A percentile compares a stretch with the other conserved stretches of the same genome.
Conservation (phyloP, 2,113 vertebrate genomes). For the Laterallus jamaicensis region DNA sequence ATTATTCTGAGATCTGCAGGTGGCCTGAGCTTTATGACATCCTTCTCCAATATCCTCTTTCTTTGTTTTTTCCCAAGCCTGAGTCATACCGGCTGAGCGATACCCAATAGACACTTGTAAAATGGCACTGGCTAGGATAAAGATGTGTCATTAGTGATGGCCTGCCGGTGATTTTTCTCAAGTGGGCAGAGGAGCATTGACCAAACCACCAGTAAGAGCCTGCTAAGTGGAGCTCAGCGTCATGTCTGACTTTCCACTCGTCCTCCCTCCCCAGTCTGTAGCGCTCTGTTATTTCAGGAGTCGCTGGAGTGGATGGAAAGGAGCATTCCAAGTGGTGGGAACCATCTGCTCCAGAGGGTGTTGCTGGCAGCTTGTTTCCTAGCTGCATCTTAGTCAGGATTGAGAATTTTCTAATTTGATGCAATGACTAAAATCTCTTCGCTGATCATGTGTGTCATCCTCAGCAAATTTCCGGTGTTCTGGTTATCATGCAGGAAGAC, state of each 20-base stretch:
- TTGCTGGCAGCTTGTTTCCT: constrained; percentile 66
- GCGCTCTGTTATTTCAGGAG: constrained; percentile 66
- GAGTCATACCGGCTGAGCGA: background rate
- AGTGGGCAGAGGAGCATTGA: constrained; percentile 8
- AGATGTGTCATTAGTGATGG: background rate
- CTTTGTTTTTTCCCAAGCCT: background rate
- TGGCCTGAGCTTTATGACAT: background rate
- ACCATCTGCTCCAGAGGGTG: constrained; percentile 71
- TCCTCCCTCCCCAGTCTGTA: constrained; percentile 23
- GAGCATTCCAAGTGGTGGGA: constrained; percentile 67
- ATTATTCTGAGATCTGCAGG: background rate
- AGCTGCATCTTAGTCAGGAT: constrained; percentile 62
- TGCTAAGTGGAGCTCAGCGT: constrained; percentile 19
- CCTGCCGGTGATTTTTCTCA: background rate
- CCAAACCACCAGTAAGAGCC: constrained; percentile 14
- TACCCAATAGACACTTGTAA: background rate
- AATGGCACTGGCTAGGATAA: background rate
- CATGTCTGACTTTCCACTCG: constrained; percentile 20
- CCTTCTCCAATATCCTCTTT: background rate
- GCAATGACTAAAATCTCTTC: constrained; percentile 50
- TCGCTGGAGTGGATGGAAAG: constrained; percentile 43
- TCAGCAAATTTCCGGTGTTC: constrained; percentile 27
- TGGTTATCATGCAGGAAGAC: constrained; percentile 5
- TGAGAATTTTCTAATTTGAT: constrained; percentile 61
- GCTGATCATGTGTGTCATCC: constrained; percentile 4